Evolutionary conservation across 2,888 invertebrate genomes (phyloP).

Genomic region (Heliothis peltigera): DNA sequence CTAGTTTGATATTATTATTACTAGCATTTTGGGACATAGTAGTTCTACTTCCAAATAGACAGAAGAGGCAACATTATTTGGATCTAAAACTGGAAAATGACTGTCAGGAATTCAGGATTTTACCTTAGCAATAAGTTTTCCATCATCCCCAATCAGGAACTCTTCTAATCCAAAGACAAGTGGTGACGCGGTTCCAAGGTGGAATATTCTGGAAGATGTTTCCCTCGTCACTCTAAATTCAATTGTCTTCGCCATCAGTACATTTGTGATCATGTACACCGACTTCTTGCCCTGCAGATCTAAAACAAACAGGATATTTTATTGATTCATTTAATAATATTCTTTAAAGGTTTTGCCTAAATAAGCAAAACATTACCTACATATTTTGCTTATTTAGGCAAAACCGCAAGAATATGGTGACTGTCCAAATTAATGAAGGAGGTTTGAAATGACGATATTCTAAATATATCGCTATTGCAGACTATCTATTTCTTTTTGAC

Average conservation of each 20-base stretch:
- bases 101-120: conserved; percentile 12
- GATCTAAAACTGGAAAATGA: not conserved
- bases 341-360: too few species aligned
- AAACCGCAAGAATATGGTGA: not conserved
- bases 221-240: conserved; percentile 86
- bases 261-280: conserved; percentile 87
- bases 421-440: not conserved
- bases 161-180: conserved; percentile 86
- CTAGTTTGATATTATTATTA: too few species aligned
- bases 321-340: not conserved
- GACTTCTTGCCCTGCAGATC: conserved; percentile 86
- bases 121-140: conserved; percentile 85
- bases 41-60: too few species aligned
- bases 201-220: conserved; percentile 87
- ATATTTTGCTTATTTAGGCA: not conserved
- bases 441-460: not conserved
- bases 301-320: conserved; percentile 63
- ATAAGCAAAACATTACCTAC: too few species aligned
- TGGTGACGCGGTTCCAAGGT: conserved; percentile 86
- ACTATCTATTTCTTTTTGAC: not conserved
- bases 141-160: conserved; percentile 84
- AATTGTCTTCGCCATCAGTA: conserved; percentile 87
- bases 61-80: not conserved
- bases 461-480: not conserved
- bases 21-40: too few species aligned